Evolutionary conservation across 2,113 vertebrate genomes (phyloP), one percentile per base, ranked within the genome.

Genomic region (Seriola rivoliana): DNA sequence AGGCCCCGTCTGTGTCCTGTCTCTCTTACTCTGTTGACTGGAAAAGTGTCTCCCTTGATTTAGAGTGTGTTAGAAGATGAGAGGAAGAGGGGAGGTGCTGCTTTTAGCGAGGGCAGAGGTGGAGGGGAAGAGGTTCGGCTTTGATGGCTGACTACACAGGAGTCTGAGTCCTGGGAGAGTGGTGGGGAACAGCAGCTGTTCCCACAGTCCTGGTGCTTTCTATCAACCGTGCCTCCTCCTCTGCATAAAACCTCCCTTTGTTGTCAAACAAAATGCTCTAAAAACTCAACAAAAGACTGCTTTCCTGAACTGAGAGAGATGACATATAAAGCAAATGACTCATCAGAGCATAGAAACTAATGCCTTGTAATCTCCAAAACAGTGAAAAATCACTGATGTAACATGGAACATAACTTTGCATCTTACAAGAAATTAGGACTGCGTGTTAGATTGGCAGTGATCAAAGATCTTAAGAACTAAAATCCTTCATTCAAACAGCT

Each of bases 71-170:
- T 68, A 72, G 75, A 85, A 84, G 91, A 91, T 93, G 89, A 90
- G 86, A 91, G 81, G 82, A 74, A 71, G 67, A 78, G 80, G 75
- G 29, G 75, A 68, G 81, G 74, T 19, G 76, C 78, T 34, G 57
- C 82, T 79, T 76, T 89, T 85, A 88, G 40, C 29, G 19, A 89
- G 91, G 91, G 68, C 90, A 91, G 83, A 86, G 90, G 82, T 88
- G 78, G 67, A 82, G 89, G 87, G 82, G 54, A 86, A 86, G 82
- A 85, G 88, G 88, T 85, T 90, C 3, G 2, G 57, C 92, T 94
- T 93, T 93, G 92, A 93, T 88, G 90, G 80, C 71, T 44, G 60
- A 64, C 85, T 82, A 75, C 86, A 84, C 54, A 84, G 76, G 42
- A 66, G 74, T 54, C 71, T 52, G 55, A 77, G 48, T 40, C 58